phyloP scores from a whole-genome alignment of 2,888 invertebrate genomes.

The Macaria notata region DNA sequence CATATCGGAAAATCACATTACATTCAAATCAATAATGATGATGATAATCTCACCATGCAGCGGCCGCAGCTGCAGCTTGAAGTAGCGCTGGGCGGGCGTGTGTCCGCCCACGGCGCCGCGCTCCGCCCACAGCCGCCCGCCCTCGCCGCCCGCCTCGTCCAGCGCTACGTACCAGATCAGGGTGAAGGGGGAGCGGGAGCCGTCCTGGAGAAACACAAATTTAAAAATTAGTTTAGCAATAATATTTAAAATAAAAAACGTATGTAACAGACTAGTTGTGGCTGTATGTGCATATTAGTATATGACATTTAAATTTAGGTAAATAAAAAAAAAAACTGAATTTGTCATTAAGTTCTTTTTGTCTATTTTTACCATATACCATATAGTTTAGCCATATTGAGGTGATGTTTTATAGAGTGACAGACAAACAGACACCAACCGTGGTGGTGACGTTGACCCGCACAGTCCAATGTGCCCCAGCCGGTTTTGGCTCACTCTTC shows the following conservation, averaged over 20 bases:
- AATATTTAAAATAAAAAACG: too few species aligned
- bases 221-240: too few species aligned
- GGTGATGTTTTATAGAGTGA: too few species aligned
- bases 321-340: too few species aligned
- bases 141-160: slow-evolving; percentile 82
- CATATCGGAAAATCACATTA: too few species aligned
- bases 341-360: too few species aligned
- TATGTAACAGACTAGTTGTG: too few species aligned
- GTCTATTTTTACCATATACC: too few species aligned
- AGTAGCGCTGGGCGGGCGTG: slow-evolving; percentile 90
- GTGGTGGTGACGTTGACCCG: slow-evolving; percentile 82
- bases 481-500: slow-evolving; percentile 89
- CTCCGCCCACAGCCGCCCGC: slow-evolving; percentile 69
- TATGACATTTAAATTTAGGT: too few species aligned
- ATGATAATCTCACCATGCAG: slow-evolving; percentile 21
- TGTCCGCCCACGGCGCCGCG: slow-evolving; percentile 86
- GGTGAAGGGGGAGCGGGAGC: slow-evolving; percentile 80
- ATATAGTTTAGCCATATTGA: too few species aligned
- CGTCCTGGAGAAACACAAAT: slow-evolving; percentile 31
- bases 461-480: slow-evolving; percentile 97
- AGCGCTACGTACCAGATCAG: slow-evolving; percentile 92
- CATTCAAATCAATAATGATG: too few species aligned
- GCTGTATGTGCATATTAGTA: too few species aligned
- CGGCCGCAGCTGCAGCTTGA: slow-evolving; percentile 73
- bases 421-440: slow-evolving; percentile 37